phyloP scores from a whole-genome alignment of 92 coral and sea anemone genomes.

The Plumapathes pennacea region DNA sequence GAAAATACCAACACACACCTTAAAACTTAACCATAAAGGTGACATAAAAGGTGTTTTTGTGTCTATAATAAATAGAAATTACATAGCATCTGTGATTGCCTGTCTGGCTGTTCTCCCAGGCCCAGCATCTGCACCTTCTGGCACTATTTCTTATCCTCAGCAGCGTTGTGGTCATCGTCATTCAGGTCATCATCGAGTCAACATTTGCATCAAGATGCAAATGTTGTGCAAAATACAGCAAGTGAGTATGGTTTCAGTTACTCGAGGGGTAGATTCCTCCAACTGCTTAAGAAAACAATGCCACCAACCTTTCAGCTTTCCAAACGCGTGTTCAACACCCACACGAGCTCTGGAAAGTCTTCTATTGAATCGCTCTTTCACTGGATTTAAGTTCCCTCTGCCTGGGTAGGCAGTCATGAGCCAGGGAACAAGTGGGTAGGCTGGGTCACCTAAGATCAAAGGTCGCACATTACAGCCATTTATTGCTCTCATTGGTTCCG shows the following conservation, averaged over 20 bases:
- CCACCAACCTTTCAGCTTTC: conserved; percentile 26
- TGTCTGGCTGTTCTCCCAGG: too few relatives aligned
- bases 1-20: too few relatives aligned
- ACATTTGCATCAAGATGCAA: background rate
- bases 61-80: too few relatives aligned
- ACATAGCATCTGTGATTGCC: too few relatives aligned
- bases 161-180: too few relatives aligned
- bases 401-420: conserved; percentile 33
- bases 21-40: too few relatives aligned
- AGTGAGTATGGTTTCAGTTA: conserved; percentile 21
- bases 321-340: conserved; percentile 35
- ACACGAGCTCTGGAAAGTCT: conserved; percentile 17
- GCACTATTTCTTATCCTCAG: too few relatives aligned
- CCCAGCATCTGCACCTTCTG: too few relatives aligned
- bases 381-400: conserved; percentile 14
- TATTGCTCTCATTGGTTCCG: conserved; percentile 13
- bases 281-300: conserved; percentile 8
- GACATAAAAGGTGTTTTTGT: too few relatives aligned
- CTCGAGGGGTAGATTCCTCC: conserved; percentile 23
- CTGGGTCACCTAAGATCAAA: conserved; percentile 29
- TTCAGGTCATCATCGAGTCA: too few relatives aligned
- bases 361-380: conserved; percentile 13
- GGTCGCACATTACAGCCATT: conserved; percentile 22
- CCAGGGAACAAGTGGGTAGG: conserved; percentile 32
- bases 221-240: conserved; percentile 22